phyloP scores from a whole-genome alignment of 2,113 vertebrate species.

The Platichthys stellatus region DNA sequence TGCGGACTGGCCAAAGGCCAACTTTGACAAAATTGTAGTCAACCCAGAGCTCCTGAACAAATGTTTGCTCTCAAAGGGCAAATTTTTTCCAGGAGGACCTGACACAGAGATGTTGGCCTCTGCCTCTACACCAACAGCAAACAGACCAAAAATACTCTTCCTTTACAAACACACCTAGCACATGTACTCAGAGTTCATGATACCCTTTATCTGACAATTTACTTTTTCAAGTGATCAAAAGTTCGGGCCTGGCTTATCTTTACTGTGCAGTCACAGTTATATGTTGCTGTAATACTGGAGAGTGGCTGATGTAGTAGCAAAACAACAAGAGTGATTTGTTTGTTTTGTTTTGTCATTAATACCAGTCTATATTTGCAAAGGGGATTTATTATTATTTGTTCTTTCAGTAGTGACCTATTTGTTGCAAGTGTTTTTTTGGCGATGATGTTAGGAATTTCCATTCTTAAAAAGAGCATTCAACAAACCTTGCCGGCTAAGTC shows the following conservation, averaged over 20 bases:
- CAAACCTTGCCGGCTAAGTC: background rate
- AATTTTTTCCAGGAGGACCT: conserved; percentile 40
- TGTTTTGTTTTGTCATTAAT: too few species aligned
- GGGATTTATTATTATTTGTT: too few species aligned
- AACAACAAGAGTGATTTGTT: too few species aligned
- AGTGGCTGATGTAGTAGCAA: too few species aligned
- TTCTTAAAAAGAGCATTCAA: background rate
- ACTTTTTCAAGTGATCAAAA: background rate
- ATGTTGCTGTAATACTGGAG: too few species aligned
- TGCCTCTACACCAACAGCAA: conserved; percentile 29
- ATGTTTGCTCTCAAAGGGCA: conserved; percentile 77
- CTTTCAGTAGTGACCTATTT: too few species aligned
- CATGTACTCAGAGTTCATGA: background rate
- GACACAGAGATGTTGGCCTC: conserved; percentile 23
- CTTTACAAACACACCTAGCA: background rate
- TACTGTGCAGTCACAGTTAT: too few species aligned
- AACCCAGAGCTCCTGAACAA: background rate
- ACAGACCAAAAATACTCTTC: conserved; percentile 47
- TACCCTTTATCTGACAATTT: background rate
- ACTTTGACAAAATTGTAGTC: background rate
- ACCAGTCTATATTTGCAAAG: too few species aligned
- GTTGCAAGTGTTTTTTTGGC: too few species aligned
- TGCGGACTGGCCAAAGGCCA: background rate
- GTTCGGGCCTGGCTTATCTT: background rate
- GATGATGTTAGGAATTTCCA: background rate